A percentile compares a stretch with the other conserved stretches of the same genome.
Evolutionary conservation across 2,888 invertebrate genomes (phyloP).

Genomic region (Noctua pronuba): DNA sequence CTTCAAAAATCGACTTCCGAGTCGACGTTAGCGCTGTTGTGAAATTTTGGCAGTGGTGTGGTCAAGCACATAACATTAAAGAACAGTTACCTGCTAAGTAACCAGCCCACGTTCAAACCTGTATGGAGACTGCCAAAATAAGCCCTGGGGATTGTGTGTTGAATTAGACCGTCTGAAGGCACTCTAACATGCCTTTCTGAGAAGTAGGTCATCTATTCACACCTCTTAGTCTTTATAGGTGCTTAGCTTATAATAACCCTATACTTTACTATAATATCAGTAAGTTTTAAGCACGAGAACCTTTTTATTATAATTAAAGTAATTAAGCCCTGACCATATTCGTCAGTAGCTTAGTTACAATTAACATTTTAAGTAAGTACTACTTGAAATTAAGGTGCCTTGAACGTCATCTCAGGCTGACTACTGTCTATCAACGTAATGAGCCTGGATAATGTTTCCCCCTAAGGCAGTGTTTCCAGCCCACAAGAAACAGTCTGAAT

Average conservation of each 20-base stretch:
- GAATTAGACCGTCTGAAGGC: slow-evolving; percentile 17
- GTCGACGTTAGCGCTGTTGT: neutral
- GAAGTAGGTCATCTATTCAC: slow-evolving; percentile 42
- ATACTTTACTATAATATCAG: slow-evolving; percentile 14
- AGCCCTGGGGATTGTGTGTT: slow-evolving; percentile 27
- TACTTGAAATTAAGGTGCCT: neutral
- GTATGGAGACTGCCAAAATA: slow-evolving; percentile 27
- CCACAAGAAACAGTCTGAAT: neutral
- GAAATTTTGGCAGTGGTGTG: neutral
- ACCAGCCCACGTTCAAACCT: slow-evolving; percentile 10
- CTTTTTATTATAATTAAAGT: slow-evolving; percentile 24
- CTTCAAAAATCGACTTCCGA: neutral
- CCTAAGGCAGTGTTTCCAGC: neutral
- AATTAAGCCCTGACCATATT: slow-evolving; percentile 15
- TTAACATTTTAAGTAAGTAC: slow-evolving; percentile 19
- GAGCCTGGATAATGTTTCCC: neutral
- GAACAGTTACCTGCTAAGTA: slow-evolving; percentile 7
- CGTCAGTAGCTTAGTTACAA: neutral
- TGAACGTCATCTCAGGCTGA: slow-evolving; percentile 14
- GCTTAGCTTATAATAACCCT: slow-evolving; percentile 37
- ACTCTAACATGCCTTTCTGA: slow-evolving; percentile 1
- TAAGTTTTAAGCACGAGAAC: slow-evolving; percentile 13
- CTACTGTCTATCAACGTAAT: slow-evolving; percentile 10
- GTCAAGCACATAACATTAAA: neutral
- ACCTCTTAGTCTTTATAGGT: slow-evolving; percentile 18